Evolutionary conservation across 1,140 invertebrate genomes (phyloP).

Genomic region (Magallana ariakensis): DNA sequence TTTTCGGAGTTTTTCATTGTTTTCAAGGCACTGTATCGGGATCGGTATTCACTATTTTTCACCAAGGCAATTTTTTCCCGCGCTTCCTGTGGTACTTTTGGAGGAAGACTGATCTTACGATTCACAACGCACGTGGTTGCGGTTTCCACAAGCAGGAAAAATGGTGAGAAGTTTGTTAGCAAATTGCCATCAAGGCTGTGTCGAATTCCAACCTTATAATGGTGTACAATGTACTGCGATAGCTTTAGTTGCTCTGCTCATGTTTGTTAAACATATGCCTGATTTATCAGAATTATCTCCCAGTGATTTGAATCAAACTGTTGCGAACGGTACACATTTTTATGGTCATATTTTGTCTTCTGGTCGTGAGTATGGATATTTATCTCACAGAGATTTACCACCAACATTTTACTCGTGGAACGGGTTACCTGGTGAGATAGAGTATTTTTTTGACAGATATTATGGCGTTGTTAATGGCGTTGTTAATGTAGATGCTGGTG

Average conservation of each 20-base stretch:
- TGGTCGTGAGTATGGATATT: not conserved
- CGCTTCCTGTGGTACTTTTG: too few species aligned
- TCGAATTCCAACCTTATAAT: not conserved
- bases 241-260: conserved; percentile 1
- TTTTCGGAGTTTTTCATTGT: too few species aligned
- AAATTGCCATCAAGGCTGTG: conserved; percentile 11
- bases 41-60: too few species aligned
- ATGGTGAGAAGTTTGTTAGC: conserved; percentile 6
- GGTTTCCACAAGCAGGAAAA: not conserved
- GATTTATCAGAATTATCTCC: conserved; percentile 9
- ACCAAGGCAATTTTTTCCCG: too few species aligned
- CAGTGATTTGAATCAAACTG: conserved; percentile 21
- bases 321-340: not conserved
- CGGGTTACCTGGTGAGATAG: not conserved
- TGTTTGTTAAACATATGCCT: conserved; percentile 4
- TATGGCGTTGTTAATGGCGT: not conserved
- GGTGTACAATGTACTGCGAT: conserved; percentile 19
- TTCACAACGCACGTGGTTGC: not conserved
- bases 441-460: conserved; percentile 1
- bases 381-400: conserved; percentile 1
- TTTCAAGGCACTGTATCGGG: too few species aligned
- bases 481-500: conserved; percentile 15
- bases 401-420: conserved; percentile 2
- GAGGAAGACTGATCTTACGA: not conserved
- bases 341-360: conserved; percentile 11